These are phyloP conservation scores for Dermochelys coriacea DNA, from an alignment of 2,797 vertebrate species.

Conservation along the genomic window DNA sequence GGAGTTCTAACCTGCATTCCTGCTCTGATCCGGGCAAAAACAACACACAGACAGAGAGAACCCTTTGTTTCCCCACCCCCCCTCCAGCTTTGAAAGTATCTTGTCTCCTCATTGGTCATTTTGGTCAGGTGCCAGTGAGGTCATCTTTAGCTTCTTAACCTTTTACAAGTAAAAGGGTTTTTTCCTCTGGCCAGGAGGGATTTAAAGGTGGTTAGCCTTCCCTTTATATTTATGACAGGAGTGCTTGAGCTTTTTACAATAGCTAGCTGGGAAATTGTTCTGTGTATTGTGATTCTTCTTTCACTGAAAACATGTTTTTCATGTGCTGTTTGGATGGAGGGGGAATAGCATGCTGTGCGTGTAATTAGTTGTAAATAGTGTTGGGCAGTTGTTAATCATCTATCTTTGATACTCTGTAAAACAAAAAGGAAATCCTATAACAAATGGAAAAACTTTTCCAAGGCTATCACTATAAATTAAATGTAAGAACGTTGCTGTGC, in stretches of 20 bases:
- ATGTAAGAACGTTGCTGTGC: constrained; percentile 24
- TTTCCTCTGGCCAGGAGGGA: too few species aligned
- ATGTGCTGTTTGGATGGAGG: neutral
- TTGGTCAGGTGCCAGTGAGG: too few species aligned
- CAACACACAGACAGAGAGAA: too few species aligned
- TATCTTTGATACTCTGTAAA: constrained; percentile 42
- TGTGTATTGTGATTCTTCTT: constrained; percentile 17
- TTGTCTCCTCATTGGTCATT: too few species aligned
- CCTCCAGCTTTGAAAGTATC: too few species aligned
- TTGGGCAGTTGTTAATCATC: constrained; percentile 59
- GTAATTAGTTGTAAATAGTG: constrained; percentile 47
- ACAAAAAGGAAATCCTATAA: constrained; percentile 65
- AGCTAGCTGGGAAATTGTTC: neutral
- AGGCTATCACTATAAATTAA: constrained; percentile 63
- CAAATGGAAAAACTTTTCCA: constrained; percentile 54
- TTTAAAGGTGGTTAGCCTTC: too few species aligned
- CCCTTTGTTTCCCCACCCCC: too few species aligned
- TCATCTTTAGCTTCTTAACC: too few species aligned
- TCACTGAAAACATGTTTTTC: constrained; percentile 9
- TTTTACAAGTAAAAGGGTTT: too few species aligned
- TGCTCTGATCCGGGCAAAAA: too few species aligned
- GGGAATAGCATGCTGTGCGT: neutral
- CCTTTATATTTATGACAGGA: neutral
- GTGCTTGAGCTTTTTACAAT: neutral
- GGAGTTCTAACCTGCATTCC: too few species aligned